Evolutionary conservation across 2,888 invertebrate genomes (phyloP), one percentile per base, ranked within the genome.

Genomic region (Tipula helvola): DNA sequence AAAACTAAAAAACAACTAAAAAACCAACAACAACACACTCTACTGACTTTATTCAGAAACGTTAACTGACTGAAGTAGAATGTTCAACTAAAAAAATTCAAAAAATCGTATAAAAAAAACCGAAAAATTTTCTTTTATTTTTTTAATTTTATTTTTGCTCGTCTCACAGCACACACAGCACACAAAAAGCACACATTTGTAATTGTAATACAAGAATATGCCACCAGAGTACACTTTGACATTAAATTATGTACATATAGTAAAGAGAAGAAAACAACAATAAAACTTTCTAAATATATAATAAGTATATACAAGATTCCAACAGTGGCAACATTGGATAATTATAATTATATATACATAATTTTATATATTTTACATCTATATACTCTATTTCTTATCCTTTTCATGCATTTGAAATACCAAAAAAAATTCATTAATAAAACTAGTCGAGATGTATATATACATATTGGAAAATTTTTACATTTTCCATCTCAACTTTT

Each of bases 21-120:
- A 83, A 84, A 84, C 36, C 84, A 84, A 84, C 84, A 84, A 84
- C 84, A 41, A 84, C 41, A 39, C 84, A 84, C 84, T 85, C 85
- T 85, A 42, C 85, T 85, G 85, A 85, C 85, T 41, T n/a, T 84
- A 84, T 42, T 85, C 85, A 85, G 85, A 85, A 85, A 42, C 85
- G 85, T 85, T 85, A 85, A 85, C 85, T 85, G 85, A 85, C 85
- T 85, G 85, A 85, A 85, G 41, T 85, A 85, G 42, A 85, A 85
- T 85, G 41, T 85, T 85, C 84, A 84, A 84, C 84, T 84, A 41
- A 84, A 84, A 84, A 84, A 84, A 71, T 71, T 71, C 71, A 28
- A 84, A 84, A 84, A 84, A 84, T 39, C 84, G 41, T 39, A 16
- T 84, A 41, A 84, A 84, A 83, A 83, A 84, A 36, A 39, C 39